phyloP scores from a whole-genome alignment of 1,140 invertebrate species.

The Parasteatoda tepidariorum region DNA sequence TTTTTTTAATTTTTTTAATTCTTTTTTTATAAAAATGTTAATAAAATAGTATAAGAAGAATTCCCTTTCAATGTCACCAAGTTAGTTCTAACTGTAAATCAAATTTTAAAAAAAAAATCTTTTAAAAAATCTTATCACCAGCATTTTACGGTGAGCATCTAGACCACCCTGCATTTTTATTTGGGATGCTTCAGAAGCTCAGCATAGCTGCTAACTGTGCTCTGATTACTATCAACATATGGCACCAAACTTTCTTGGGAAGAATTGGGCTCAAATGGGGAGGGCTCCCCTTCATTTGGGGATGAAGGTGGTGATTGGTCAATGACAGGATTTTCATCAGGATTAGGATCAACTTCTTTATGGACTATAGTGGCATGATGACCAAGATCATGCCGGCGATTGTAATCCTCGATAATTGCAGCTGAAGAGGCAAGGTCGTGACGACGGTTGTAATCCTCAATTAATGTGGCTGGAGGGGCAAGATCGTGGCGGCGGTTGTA shows the following conservation, averaged over 20 bases:
- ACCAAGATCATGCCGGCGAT: constrained; percentile 11
- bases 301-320: neutral
- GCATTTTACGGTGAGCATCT: constrained; percentile 11
- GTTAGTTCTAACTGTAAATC: too few relatives aligned
- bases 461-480: neutral
- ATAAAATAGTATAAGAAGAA: too few relatives aligned
- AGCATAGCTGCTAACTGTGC: constrained; percentile 62
- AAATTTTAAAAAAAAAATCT: neutral
- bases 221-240: constrained; percentile 62
- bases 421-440: constrained; percentile 17
- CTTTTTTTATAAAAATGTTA: too few relatives aligned
- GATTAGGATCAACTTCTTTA: neutral
- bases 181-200: constrained; percentile 60
- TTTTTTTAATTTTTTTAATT: too few relatives aligned
- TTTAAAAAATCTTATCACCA: constrained; percentile 1
- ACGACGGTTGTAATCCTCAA: constrained; percentile 23
- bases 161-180: constrained; percentile 28
- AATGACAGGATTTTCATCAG: neutral
- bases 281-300: constrained; percentile 14
- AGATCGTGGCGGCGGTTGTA: constrained; percentile 22
- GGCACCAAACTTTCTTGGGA: constrained; percentile 62
- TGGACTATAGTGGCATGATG: neutral
- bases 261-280: constrained; percentile 61
- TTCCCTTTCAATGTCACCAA: too few relatives aligned
- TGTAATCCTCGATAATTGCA: constrained; percentile 24